A percentile compares a stretch with the other conserved stretches of the same genome.
Evolutionary conservation across 1,140 invertebrate species (phyloP).

Genomic region (Drosophila nigromelanica): DNA sequence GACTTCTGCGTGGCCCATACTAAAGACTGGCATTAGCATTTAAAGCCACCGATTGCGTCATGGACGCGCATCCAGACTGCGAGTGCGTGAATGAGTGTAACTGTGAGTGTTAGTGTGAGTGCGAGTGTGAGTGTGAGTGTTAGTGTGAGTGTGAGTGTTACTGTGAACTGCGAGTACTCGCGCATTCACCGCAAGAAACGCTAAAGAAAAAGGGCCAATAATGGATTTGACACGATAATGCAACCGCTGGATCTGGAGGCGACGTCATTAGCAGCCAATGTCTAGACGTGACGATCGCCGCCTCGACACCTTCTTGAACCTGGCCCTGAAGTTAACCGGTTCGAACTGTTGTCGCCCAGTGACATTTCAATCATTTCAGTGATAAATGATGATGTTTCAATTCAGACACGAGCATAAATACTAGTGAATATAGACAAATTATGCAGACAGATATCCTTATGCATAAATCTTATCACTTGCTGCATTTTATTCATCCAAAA

Average conservation of each 20-base stretch:
- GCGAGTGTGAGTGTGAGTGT: neutral
- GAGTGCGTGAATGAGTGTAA: constrained; percentile 7
- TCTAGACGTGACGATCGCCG: constrained; percentile 39
- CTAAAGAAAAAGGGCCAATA: constrained; percentile 27
- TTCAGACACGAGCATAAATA: neutral
- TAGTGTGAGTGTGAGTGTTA: too few species aligned
- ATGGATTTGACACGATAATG: constrained; percentile 47
- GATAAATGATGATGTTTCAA: constrained; percentile 18
- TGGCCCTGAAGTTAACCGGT: constrained; percentile 29
- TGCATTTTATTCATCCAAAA: too few species aligned
- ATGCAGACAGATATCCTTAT: neutral
- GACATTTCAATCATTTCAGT: constrained; percentile 39
- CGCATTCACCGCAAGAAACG: neutral
- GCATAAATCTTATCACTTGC: neutral
- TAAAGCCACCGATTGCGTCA: constrained; percentile 36
- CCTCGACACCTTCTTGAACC: constrained; percentile 37
- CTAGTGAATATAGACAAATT: neutral
- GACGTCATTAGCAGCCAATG: constrained; percentile 42
- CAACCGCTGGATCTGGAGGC: constrained; percentile 22
- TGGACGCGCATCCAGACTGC: neutral
- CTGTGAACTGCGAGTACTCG: neutral
- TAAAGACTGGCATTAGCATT: constrained; percentile 49
- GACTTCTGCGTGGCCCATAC: constrained; percentile 46
- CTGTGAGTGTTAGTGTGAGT: neutral
- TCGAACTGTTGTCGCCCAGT: constrained; percentile 10